These are phyloP conservation scores for Atherinosoma microstoma DNA, from an alignment of 2,797 vertebrate species.

Conservation along the genomic window DNA sequence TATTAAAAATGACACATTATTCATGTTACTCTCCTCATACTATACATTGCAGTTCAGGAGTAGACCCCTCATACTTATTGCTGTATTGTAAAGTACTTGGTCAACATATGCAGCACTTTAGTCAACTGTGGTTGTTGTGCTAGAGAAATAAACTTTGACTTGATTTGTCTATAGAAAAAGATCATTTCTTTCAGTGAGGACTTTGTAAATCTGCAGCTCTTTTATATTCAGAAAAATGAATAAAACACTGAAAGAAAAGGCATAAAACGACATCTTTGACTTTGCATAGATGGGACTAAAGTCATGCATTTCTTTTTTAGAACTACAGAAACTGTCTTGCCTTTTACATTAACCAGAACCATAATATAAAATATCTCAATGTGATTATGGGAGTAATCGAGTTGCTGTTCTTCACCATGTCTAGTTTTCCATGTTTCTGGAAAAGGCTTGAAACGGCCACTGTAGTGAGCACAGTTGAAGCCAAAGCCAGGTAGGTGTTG, in stretches of 20 bases:
- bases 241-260: neutral
- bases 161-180: no score
- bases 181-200: neutral
- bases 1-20: no score
- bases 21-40: neutral
- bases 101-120: no score
- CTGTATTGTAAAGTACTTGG: no score
- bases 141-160: no score
- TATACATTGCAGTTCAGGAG: neutral
- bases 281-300: neutral
- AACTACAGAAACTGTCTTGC: neutral
- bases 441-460: slow-evolving; percentile 91
- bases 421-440: slow-evolving; percentile 92
- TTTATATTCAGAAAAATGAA: neutral
- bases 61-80: no score
- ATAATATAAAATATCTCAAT: neutral
- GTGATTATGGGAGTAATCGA: neutral
- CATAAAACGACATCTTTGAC: neutral
- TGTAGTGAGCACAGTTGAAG: slow-evolving; percentile 90
- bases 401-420: slow-evolving; percentile 86
- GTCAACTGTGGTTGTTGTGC: no score
- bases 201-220: neutral
- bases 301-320: neutral
- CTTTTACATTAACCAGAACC: neutral
- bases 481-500: slow-evolving; percentile 95